phyloP scores from a whole-genome alignment of 2,113 vertebrate species.

The Rhinogobius similis region DNA sequence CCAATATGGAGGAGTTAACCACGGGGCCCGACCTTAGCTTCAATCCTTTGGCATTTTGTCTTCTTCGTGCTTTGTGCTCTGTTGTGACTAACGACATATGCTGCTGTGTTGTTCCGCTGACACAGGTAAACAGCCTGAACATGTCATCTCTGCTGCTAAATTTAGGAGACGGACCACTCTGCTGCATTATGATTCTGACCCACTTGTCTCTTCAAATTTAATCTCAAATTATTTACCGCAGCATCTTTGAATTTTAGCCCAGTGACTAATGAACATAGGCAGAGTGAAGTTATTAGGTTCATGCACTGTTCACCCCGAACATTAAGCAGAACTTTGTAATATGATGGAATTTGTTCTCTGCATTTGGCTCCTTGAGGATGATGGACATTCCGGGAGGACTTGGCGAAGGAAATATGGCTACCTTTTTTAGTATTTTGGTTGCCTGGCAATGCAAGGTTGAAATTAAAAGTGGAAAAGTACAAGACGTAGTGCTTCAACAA shows the following conservation, averaged over 20 bases:
- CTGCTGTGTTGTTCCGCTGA: background rate
- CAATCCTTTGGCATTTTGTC: background rate
- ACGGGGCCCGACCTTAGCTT: background rate
- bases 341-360: background rate
- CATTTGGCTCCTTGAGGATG: too few relatives aligned
- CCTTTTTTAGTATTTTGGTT: too few relatives aligned
- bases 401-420: too few relatives aligned
- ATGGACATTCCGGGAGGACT: background rate
- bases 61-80: background rate
- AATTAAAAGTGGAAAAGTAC: too few relatives aligned
- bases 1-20: too few relatives aligned
- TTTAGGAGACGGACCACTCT: background rate
- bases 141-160: background rate
- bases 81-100: slow-evolving; percentile 3
- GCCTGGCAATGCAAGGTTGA: too few relatives aligned
- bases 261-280: background rate
- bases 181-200: slow-evolving; percentile 1
- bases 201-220: background rate
- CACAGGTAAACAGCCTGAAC: background rate
- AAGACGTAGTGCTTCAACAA: too few relatives aligned
- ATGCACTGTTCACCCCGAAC: background rate
- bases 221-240: background rate
- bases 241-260: background rate
- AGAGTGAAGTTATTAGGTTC: background rate
- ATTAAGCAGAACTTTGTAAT: background rate